Evolutionary conservation across 1,140 invertebrate species (phyloP), one percentile per base, ranked within the genome.

Genomic region (Halictus rubicundus): DNA sequence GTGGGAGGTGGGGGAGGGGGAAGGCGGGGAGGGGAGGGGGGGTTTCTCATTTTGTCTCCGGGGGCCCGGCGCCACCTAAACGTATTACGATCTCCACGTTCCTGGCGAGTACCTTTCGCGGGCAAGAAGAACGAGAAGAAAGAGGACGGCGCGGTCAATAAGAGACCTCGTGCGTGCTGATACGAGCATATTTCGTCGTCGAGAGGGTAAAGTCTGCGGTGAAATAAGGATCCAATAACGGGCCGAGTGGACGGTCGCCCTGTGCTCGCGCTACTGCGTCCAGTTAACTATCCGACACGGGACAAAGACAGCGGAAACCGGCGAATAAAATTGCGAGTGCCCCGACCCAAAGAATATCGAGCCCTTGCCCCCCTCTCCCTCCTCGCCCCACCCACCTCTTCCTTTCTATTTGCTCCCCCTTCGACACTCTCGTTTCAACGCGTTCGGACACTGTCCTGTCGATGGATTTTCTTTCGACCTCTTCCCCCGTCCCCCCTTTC

Each of bases 211-310:
- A 89, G 87, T 89, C 88, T 89, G 76, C 81, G 79, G 69, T 82
- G 78, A 90, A 89, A 88, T 84, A 85, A 88, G 81, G 82, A 87
- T 88, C 87, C 88, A 90, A 90, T 90, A 91, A 90, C 79, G 70
- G 64, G 54, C 32, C 54, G 49, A 77, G 82, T 83, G 79, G 78
- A 46, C 81, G 49, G 72, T 79, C 68, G 68, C 69, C 14, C 12
- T 32, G 12, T 32, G n/a, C 42, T 61, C 65, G 21, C 59, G 46
- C 60, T n/a, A 21, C 37, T 37, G 37, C 37, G 37, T 54, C 57
- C 39, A 64, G 71, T 83, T 80, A 83, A 80, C 80, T 68, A 60
- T 71, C 70, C 23, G 14, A 52, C 46, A 68, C 42, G 37, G 54
- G 66, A 42, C 21, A 77, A 77, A 39, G 66, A 52, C 19, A 42